Conservation (phyloP, 2,888 invertebrate genomes). For the Cephus rjabovi region DNA sequence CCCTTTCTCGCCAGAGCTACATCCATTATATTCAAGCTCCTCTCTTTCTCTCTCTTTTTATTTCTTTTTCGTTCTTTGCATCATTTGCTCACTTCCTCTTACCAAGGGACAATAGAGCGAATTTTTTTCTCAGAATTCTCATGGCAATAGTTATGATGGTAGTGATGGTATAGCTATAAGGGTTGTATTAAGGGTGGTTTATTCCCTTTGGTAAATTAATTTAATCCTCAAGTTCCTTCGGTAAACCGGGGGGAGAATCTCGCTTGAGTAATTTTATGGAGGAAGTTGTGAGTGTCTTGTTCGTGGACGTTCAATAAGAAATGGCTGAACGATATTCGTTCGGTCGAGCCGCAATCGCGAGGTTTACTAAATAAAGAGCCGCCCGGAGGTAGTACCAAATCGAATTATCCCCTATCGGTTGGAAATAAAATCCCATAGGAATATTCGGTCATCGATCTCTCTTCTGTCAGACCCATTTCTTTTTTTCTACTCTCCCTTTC, state of each 20-base stretch:
- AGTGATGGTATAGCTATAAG: background rate
- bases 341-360: background rate
- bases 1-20: slow-evolving; percentile 8
- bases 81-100: background rate
- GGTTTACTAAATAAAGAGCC: background rate
- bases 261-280: background rate
- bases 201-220: slow-evolving; percentile 32
- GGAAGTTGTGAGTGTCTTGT: background rate
- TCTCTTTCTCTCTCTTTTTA: slow-evolving; percentile 1
- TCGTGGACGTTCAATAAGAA: slow-evolving; percentile 1
- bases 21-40: slow-evolving; percentile 15
- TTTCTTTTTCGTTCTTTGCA: background rate
- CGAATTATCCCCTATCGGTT: background rate
- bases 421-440: background rate
- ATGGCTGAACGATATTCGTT: slow-evolving; percentile 3
- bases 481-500: background rate
- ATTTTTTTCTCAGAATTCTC: background rate
- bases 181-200: background rate
- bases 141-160: background rate
- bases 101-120: background rate
- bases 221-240: background rate
- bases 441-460: background rate
- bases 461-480: background rate
- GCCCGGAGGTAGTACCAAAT: background rate
- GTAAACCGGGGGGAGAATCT: background rate